Evolutionary conservation across 2,888 invertebrate genomes (phyloP).

Genomic region (Diplolepis rosae): DNA sequence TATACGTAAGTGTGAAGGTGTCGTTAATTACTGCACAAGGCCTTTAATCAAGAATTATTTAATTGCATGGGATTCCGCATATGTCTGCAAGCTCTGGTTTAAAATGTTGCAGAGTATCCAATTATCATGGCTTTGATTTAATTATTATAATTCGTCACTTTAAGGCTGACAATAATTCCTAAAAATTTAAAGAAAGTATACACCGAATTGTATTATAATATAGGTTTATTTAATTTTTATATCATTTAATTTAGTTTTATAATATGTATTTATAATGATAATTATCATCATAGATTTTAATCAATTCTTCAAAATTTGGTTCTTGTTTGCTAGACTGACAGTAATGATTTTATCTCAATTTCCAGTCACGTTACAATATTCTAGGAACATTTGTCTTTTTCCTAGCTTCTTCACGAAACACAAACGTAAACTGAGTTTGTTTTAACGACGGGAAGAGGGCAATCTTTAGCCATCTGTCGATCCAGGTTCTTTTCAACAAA

Average conservation of each 20-base stretch:
- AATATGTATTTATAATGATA: too few relatives aligned
- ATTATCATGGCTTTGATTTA: background rate
- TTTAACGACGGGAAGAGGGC: slow-evolving; percentile 63
- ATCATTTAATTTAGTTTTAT: too few relatives aligned
- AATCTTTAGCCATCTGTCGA: slow-evolving; percentile 60
- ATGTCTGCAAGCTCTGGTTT: background rate
- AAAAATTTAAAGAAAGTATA: too few relatives aligned
- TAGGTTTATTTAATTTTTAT: too few relatives aligned
- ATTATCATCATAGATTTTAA: too few relatives aligned
- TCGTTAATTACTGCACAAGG: slow-evolving; percentile 52
- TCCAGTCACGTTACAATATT: background rate
- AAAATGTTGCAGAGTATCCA: background rate
- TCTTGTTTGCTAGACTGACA: background rate
- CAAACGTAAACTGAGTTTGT: slow-evolving; percentile 34
- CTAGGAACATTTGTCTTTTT: slow-evolving; percentile 3
- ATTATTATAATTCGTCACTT: too few relatives aligned
- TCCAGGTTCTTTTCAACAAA: slow-evolving; percentile 42
- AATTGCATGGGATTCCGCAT: background rate
- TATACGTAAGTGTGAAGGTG: slow-evolving; percentile 12
- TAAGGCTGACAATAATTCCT: background rate
- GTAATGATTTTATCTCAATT: slow-evolving; percentile 9
- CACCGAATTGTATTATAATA: too few relatives aligned
- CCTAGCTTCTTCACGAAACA: background rate
- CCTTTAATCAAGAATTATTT: slow-evolving; percentile 6
- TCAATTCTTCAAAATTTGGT: background rate